Conservation (phyloP, 1,140 invertebrate genomes). For the Chironomus striatipennis region DNA sequence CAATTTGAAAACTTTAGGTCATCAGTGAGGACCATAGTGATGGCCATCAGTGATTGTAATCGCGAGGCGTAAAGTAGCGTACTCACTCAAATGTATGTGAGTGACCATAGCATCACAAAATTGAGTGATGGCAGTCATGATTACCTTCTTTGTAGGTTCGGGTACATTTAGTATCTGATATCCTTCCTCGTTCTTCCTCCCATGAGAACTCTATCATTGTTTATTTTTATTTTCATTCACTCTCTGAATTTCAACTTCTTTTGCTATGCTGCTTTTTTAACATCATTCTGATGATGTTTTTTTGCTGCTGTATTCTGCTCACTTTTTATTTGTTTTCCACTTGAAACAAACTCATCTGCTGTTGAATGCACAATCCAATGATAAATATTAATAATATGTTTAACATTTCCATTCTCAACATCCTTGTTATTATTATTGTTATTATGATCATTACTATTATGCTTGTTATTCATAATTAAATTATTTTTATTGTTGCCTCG, state of each 20-base stretch:
- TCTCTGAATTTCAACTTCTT: neutral
- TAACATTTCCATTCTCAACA: neutral
- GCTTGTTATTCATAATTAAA: slow-evolving; percentile 2
- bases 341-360: neutral
- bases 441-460: neutral
- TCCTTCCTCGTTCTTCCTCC: neutral
- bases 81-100: too few species aligned
- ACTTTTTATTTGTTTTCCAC: neutral
- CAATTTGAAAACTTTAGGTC: too few species aligned
- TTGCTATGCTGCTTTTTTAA: neutral
- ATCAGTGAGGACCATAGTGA: too few species aligned
- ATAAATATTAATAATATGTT: slow-evolving; percentile 26
- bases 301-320: neutral
- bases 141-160: too few species aligned
- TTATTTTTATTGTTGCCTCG: slow-evolving; percentile 9
- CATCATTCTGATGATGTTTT: neutral
- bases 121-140: too few species aligned
- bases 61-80: too few species aligned
- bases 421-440: neutral
- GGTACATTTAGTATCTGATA: too few species aligned
- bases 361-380: slow-evolving; percentile 24
- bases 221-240: neutral
- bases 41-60: too few species aligned
- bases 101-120: too few species aligned
- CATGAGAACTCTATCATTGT: neutral